Percentiles rank a stretch among this genome's conserved stretches.
phyloP scores from a whole-genome alignment of 2,888 invertebrate genomes.

The Oscheius sp. region DNA sequence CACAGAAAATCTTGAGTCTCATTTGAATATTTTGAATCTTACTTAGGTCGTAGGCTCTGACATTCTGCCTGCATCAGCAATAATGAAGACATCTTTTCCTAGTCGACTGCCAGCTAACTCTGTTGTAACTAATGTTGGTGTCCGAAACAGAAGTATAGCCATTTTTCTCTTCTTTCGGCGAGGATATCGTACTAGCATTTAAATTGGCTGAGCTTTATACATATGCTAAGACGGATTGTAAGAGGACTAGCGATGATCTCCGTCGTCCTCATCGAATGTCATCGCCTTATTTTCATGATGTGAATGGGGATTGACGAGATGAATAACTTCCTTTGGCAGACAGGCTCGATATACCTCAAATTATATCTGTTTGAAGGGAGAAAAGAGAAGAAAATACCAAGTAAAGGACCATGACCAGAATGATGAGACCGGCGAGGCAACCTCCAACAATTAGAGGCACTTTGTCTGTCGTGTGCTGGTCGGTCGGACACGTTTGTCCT shows the following conservation, averaged over 20 bases:
- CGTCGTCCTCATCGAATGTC: constrained; percentile 37
- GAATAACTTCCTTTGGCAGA: constrained; percentile 52
- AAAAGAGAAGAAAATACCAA: constrained; percentile 40
- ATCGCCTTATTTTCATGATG: constrained; percentile 46
- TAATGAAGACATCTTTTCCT: too few species aligned
- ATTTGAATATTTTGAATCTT: too few species aligned
- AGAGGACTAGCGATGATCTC: background rate
- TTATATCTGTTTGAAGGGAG: background rate
- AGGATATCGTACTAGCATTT: too few species aligned
- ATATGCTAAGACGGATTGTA: too few species aligned
- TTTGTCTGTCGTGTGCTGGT: constrained; percentile 53
- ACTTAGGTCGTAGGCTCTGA: too few species aligned
- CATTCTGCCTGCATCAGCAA: too few species aligned
- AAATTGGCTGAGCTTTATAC: too few species aligned
- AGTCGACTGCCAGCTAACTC: too few species aligned
- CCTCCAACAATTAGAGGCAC: constrained; percentile 59
- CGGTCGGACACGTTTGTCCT: constrained; percentile 53
- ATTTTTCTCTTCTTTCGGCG: too few species aligned
- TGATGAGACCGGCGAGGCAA: constrained; percentile 50
- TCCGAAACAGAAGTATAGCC: too few species aligned
- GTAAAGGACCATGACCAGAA: constrained; percentile 51
- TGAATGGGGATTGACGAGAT: constrained; percentile 50
- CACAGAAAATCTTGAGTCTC: too few species aligned
- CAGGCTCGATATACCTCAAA: constrained; percentile 59
- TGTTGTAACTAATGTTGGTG: too few species aligned